These are phyloP conservation scores for human DNA, from an alignment of 2,113 vertebrate genomes.

Conservation along the genomic window DNA sequence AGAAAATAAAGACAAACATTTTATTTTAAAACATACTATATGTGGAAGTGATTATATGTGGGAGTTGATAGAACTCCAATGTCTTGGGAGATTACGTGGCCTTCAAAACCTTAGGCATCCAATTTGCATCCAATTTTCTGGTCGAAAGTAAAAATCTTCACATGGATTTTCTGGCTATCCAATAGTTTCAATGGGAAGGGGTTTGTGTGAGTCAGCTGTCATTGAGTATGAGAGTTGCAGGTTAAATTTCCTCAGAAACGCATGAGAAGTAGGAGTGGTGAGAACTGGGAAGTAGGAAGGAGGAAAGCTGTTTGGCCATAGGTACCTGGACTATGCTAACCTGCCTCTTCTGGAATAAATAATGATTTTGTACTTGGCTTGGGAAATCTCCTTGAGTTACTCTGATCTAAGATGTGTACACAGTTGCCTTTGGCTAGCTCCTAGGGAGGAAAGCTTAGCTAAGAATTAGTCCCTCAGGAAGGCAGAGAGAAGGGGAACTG, in stretches of 20 bases:
- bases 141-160: not conserved
- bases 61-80: not conserved
- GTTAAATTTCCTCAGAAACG: not conserved
- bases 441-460: not conserved
- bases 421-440: not conserved
- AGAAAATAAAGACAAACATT: not conserved
- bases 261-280: not conserved
- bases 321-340: not conserved
- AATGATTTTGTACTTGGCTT: conserved; percentile 28
- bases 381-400: not conserved
- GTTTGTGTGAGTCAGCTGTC: not conserved
- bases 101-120: not conserved
- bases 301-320: not conserved
- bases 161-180: not conserved
- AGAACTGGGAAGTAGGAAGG: not conserved
- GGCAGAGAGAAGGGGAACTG: not conserved
- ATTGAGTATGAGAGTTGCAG: not conserved
- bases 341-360: not conserved
- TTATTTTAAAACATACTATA: not conserved
- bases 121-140: not conserved
- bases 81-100: not conserved
- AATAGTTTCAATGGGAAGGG: not conserved
- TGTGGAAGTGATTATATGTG: not conserved
- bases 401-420: not conserved
- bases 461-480: not conserved